Evolutionary conservation across 2,888 invertebrate genomes (phyloP), one percentile per base, ranked within the genome.

Genomic region (Zygaena filipendulae): DNA sequence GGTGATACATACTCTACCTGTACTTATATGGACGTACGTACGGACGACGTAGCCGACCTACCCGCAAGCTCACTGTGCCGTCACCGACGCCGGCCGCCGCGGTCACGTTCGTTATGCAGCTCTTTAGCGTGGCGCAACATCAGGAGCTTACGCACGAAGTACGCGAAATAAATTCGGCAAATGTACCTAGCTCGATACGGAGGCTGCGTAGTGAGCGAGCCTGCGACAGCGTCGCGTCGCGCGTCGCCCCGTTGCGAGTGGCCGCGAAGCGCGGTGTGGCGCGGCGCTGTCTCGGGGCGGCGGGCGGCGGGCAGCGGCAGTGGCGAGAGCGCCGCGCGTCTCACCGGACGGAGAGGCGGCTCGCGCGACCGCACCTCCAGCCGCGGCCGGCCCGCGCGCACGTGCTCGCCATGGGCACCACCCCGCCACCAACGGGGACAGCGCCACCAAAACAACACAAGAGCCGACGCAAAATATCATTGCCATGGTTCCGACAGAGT

Each of bases 401-500:
- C 57, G 49, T 48, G 53, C 47, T 7, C 5, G 57, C 59, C 52
- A 68, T 68, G 68, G 58, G 54, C 39, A 58, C 59, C 36, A 60
- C 62, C 54, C 46, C 58, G 54, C 40, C 45, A 39, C 33, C 44
- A 39, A 40, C 46, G 43, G 37, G 41, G 42, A 48, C 53, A 40
- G 44, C 54, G 47, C 49, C 61, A 30, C 38, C 47, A 36, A 84
- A 80, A 67, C 82, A 70, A 64, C 84, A 87, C 59, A 91, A 90
- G 60, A 85, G 87, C 45, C 86, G 90, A 38, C 84, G 93, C 53
- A 94, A 93, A 72, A 93, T 93, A 49, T 93, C 92, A 30, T 75
- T 93, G 59, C 93, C 93, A 42, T 94, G 93, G 93, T 92, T 93
- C 71, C 83, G 92, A 29, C 92, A 92, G 69, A 87, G 86, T 50